Base-by-base conservation (phyloP, 2,888 invertebrate genomes). In the Onthophagus sagittarius region DNA sequence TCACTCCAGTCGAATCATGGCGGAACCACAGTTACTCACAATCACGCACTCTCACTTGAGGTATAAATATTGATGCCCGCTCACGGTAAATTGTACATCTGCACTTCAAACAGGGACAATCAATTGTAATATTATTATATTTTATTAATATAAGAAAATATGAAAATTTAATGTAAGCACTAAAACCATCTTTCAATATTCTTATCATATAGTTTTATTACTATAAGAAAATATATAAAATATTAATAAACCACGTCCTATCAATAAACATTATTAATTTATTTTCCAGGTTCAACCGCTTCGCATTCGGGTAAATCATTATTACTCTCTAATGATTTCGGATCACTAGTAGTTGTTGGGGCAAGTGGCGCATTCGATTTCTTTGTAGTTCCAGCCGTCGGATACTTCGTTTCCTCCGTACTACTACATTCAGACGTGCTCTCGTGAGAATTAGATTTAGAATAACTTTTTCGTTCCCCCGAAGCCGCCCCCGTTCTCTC, bases 361-460 rank as follows among this genome's bases (percentile, higher is more conserved):
- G 32, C 67, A 67, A 32, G n/a, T n/a, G 67, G 67, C 5, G 31
- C 67, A 9, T 67, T 67, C 15, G 67, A 67, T 32, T 15, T 67
- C 31, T 67, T 67, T 5, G 67, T 67, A n/a, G 15, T 23, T 31
- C 67, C 67, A n/a, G 23, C 7, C 1, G 67, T 67, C 11, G 67
- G 23, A 67, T 67, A 67, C 15, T 9, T 15, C 4, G 67, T 31
- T n/a, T 6, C 23, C 0, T 64, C 14, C 9, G 64, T n/a, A 9
- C 15, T 64, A 2, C 15, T 64, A 15, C 7, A 2, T n/a, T 31
- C 23, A 15, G 32, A n/a, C n/a, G 1, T 23, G 23, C 31, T 4
- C n/a, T 32, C 67, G 9, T 32, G 7, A 15, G 67, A 15, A 23
- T n/a, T 2, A 6, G 64, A 2, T 63, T 14, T 14, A 63, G 63